These are phyloP conservation scores for Neelides folsomi DNA, from an alignment of 2,888 invertebrate genomes.

Conservation along the genomic window DNA sequence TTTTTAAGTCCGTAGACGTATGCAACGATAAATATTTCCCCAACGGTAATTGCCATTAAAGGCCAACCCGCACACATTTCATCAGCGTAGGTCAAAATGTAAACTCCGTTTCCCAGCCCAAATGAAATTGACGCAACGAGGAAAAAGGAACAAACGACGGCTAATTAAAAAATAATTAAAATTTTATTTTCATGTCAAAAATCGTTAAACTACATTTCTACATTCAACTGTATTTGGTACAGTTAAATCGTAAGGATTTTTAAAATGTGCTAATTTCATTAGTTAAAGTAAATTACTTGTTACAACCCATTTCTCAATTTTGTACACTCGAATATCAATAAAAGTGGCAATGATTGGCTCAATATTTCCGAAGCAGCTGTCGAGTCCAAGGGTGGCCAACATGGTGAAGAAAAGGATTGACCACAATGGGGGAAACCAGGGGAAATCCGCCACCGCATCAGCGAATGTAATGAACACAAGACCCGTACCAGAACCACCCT, in stretches of 20 bases:
- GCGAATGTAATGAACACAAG: constrained; percentile 17
- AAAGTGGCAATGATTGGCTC: constrained; percentile 10
- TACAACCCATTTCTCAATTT: constrained; percentile 5
- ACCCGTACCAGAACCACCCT: constrained; percentile 11
- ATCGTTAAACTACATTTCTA: too few relatives aligned
- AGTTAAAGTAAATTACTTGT: constrained; percentile 12
- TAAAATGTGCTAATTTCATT: too few relatives aligned
- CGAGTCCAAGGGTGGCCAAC: constrained; percentile 15
- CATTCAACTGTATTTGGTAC: too few relatives aligned
- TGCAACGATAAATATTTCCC: constrained; percentile 11
- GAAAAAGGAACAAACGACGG: constrained; percentile 5
- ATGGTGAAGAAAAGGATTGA: constrained; percentile 16
- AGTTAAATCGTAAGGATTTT: too few relatives aligned
- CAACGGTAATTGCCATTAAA: constrained; percentile 10
- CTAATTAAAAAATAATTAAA: too few relatives aligned
- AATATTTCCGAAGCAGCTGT: constrained; percentile 13
- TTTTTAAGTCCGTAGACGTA: constrained; percentile 18
- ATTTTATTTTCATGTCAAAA: too few relatives aligned
- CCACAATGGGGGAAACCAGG: constrained; percentile 1
- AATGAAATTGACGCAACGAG: constrained; percentile 6
- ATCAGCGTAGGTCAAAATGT: constrained; percentile 16
- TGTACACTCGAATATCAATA: constrained; percentile 3
- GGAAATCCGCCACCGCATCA: constrained; percentile 8
- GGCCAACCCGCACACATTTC: constrained; percentile 21
- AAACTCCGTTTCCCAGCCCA: constrained; percentile 14